Percentiles rank a stretch among this genome's conserved stretches.
Evolutionary conservation across 2,797 vertebrate genomes (phyloP).

Genomic region (Rhinophrynus dorsalis): DNA sequence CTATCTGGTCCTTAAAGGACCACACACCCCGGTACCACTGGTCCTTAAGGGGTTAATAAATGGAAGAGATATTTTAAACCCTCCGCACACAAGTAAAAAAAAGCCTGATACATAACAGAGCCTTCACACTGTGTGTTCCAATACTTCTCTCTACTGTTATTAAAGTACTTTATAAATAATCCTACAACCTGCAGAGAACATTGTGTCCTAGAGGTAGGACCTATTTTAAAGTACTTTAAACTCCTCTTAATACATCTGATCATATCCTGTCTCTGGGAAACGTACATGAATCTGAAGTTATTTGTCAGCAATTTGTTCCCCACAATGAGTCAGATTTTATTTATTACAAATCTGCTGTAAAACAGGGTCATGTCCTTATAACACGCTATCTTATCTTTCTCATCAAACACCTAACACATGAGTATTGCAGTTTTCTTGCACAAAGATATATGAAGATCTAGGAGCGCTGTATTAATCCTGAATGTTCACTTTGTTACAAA

Average conservation of each 20-base stretch:
- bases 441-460: no score
- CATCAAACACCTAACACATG: neutral
- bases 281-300: no score
- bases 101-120: neutral
- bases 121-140: neutral
- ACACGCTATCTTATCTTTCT: neutral
- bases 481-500: no score
- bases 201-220: slow-evolving; percentile 1
- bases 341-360: neutral
- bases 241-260: neutral
- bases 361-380: neutral
- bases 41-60: no score
- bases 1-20: no score
- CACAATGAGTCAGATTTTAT: neutral
- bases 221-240: neutral
- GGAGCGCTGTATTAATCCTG: no score
- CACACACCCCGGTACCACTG: no score
- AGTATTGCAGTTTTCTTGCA: no score
- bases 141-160: neutral
- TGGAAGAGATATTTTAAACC: no score
- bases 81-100: no score
- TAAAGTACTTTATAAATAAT: slow-evolving; percentile 19
- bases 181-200: slow-evolving; percentile 14
- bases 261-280: neutral
- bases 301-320: neutral